phyloP scores from a whole-genome alignment of 2,888 invertebrate species.

The Rhamnusium bicolor region DNA sequence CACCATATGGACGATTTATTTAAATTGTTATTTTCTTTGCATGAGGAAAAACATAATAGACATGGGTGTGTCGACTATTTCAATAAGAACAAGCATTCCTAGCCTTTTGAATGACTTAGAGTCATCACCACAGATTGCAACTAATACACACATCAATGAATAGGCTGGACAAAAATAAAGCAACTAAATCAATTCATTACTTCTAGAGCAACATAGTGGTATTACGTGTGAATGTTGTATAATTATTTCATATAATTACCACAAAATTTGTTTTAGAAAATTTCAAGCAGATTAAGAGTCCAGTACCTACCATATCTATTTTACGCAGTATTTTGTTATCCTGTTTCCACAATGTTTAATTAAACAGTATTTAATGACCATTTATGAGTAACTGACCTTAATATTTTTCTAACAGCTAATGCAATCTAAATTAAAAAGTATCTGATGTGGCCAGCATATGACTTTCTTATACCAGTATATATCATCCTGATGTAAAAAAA shows the following conservation, averaged over 20 bases:
- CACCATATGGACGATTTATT: slow-evolving; percentile 26
- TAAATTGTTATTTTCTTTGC: slow-evolving; percentile 18
- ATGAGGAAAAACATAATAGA: slow-evolving; percentile 22
- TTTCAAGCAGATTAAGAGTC: too few relatives aligned
- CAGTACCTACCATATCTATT: too few relatives aligned
- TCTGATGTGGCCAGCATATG: too few relatives aligned
- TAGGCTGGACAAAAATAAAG: not conserved
- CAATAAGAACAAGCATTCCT: slow-evolving; percentile 19
- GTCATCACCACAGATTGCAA: not conserved
- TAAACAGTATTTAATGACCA: too few relatives aligned
- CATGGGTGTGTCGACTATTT: slow-evolving; percentile 20
- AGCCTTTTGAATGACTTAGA: slow-evolving; percentile 1
- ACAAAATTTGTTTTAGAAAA: not conserved
- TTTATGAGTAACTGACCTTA: too few relatives aligned
- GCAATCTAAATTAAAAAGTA: too few relatives aligned
- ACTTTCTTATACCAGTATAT: too few relatives aligned
- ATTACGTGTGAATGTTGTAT: not conserved
- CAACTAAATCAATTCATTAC: not conserved
- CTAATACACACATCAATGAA: slow-evolving; percentile 1
- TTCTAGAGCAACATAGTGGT: not conserved
- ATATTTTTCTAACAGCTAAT: too few relatives aligned
- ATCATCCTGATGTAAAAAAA: too few relatives aligned
- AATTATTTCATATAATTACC: not conserved
- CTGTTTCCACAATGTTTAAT: too few relatives aligned
- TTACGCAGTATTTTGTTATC: too few relatives aligned